Percentiles rank a stretch among this genome's conserved stretches.
Evolutionary conservation across 2,113 vertebrate species (phyloP).

Genomic region (Cavia aperea): DNA sequence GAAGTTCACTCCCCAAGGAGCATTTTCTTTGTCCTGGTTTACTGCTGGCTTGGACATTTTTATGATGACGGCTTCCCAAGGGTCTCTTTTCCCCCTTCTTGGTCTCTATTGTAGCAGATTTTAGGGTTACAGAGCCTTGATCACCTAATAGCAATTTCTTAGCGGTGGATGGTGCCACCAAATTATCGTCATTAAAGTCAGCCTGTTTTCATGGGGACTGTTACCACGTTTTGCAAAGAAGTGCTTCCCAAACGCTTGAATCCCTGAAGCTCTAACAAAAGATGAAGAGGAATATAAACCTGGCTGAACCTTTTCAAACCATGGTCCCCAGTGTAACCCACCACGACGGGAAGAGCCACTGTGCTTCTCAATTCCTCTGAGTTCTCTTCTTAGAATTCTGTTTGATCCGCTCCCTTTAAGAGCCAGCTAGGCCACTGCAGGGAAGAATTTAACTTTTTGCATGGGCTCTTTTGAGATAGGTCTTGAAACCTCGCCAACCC

Average conservation of each 20-base stretch:
- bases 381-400: not conserved
- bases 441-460: constrained; percentile 20
- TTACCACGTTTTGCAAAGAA: constrained; percentile 17
- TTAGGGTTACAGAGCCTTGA: not conserved
- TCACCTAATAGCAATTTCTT: not conserved
- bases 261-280: not conserved
- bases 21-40: not conserved
- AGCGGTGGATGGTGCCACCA: not conserved
- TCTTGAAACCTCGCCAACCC: not conserved
- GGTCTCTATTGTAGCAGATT: not conserved
- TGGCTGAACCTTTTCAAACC: constrained; percentile 26
- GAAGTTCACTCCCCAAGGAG: not conserved
- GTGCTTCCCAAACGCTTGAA: not conserved
- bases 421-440: not conserved
- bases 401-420: constrained; percentile 32
- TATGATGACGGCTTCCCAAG: not conserved
- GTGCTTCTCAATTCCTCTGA: not conserved
- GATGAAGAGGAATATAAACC: constrained; percentile 22
- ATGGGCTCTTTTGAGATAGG: not conserved
- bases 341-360: not conserved
- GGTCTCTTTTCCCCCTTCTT: not conserved
- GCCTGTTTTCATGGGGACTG: not conserved
- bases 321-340: not conserved
- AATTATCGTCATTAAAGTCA: constrained; percentile 41
- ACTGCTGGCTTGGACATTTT: not conserved